Evolutionary conservation across 1,140 invertebrate genomes (phyloP).

Genomic region (Diabrotica undecimpunctata): DNA sequence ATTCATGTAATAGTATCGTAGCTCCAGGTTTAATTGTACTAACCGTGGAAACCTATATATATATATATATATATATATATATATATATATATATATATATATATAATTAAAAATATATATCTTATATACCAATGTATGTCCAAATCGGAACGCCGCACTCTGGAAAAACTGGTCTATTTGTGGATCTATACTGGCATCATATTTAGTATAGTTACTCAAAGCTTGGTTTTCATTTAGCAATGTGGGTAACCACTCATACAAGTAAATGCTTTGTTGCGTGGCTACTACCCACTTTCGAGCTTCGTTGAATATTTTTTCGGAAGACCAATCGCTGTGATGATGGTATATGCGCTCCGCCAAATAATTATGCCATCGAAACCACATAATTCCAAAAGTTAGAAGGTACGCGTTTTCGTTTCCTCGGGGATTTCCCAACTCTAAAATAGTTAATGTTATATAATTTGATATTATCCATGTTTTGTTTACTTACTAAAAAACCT

Average conservation of each 20-base stretch:
- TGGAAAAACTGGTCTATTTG: constrained; percentile 69
- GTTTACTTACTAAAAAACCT: constrained; percentile 56
- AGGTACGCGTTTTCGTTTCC: constrained; percentile 47
- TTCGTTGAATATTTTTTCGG: constrained; percentile 53
- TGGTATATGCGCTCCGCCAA: constrained; percentile 49
- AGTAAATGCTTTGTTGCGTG: constrained; percentile 52
- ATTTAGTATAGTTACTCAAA: constrained; percentile 53
- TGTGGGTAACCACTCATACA: constrained; percentile 55
- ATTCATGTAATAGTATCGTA: too few relatives aligned
- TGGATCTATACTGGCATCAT: constrained; percentile 61
- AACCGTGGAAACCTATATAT: too few relatives aligned
- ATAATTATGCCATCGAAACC: constrained; percentile 63
- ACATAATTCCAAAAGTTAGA: constrained; percentile 48
- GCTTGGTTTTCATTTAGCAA: constrained; percentile 1
- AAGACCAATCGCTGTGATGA: constrained; percentile 47
- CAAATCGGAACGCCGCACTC: constrained; percentile 65
- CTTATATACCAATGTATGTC: constrained; percentile 56
- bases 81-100: too few relatives aligned
- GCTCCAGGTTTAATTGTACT: too few relatives aligned
- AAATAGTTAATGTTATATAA: neutral
- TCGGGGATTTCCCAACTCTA: constrained; percentile 60
- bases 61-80: too few relatives aligned
- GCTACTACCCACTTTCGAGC: constrained; percentile 60
- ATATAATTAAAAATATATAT: too few relatives aligned
- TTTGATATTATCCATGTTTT: too few relatives aligned